phyloP scores from a whole-genome alignment of 1,140 invertebrate species.

The Brachionus rotundiformis region DNA sequence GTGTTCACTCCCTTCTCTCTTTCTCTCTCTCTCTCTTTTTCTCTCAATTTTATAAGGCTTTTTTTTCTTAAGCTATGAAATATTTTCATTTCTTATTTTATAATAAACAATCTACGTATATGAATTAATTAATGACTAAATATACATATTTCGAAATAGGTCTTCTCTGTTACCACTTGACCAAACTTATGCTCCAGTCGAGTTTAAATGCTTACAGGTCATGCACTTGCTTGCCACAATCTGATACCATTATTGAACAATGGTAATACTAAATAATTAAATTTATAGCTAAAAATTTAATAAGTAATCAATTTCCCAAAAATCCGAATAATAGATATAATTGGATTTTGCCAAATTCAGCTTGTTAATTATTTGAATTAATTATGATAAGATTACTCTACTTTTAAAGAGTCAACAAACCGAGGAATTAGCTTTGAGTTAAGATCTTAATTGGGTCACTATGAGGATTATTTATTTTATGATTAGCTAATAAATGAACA shows the following conservation, averaged over 20 bases:
- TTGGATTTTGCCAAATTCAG: neutral
- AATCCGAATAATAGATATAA: too few relatives aligned
- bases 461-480: neutral
- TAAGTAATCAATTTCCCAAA: neutral
- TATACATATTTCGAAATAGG: constrained; percentile 16
- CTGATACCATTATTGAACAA: too few relatives aligned
- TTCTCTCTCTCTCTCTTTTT: neutral
- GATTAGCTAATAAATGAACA: constrained; percentile 1
- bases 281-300: neutral
- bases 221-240: too few relatives aligned
- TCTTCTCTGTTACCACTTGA: neutral
- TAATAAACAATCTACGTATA: constrained; percentile 42
- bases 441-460: constrained; percentile 7
- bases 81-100: constrained; percentile 46
- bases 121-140: constrained; percentile 44
- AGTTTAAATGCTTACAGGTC: neutral
- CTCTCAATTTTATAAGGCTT: neutral
- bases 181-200: neutral
- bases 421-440: neutral
- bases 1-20: neutral
- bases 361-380: neutral
- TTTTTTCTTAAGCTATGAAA: neutral
- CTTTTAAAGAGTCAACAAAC: constrained; percentile 1
- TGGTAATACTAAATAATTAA: too few relatives aligned
- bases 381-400: constrained; percentile 13